A percentile compares a stretch with the other conserved stretches of the same genome.
Evolutionary conservation across 2,113 vertebrate genomes (phyloP).

Genomic region (Probosciger aterrimus): DNA sequence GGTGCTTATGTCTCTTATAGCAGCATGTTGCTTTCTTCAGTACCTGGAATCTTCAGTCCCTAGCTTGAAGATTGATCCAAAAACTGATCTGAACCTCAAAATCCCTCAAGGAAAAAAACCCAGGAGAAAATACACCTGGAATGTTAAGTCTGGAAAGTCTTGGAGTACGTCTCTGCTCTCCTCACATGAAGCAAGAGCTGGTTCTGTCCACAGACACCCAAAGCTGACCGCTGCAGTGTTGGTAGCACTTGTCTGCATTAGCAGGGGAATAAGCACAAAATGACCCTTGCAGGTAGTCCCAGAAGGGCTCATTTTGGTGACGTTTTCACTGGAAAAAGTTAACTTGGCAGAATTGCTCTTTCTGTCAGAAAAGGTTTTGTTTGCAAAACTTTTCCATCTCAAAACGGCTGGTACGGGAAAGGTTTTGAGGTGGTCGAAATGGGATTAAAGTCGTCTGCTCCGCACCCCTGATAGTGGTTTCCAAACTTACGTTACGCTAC

Average conservation of each 20-base stretch:
- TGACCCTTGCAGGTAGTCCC: background rate
- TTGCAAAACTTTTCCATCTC: background rate
- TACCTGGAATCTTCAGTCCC: no score
- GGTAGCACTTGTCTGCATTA: background rate
- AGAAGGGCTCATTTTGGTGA: background rate
- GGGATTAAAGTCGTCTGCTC: background rate
- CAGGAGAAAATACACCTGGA: background rate
- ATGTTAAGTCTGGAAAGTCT: background rate
- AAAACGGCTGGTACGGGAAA: background rate
- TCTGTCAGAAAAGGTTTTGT: background rate
- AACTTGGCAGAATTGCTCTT: background rate
- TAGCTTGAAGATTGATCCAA: background rate
- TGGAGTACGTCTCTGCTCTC: background rate
- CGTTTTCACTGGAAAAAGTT: background rate
- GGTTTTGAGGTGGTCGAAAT: background rate
- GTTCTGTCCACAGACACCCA: background rate
- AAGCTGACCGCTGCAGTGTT: rapidly evolving
- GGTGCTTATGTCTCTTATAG: rapidly evolving
- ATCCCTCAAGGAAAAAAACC: background rate
- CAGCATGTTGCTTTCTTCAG: background rate
- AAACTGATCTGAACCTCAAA: background rate
- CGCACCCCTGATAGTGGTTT: background rate
- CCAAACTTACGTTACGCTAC: background rate
- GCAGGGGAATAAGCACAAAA: background rate
- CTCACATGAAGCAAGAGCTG: background rate